Conservation (phyloP, 2,113 vertebrate genomes). For the Canis aureus region DNA sequence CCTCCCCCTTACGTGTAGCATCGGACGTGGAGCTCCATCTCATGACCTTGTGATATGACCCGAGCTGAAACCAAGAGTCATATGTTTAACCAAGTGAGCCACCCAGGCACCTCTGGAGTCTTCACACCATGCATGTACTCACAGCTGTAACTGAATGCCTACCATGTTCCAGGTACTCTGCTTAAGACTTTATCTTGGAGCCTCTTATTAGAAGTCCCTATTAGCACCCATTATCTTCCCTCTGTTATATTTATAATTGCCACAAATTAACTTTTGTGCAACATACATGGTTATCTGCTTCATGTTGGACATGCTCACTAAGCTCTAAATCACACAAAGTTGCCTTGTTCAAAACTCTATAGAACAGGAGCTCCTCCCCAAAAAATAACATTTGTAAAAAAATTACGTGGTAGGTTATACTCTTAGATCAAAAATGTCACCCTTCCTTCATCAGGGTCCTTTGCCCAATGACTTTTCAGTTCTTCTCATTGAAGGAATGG, state of each 20-base stretch:
- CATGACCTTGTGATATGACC: neutral
- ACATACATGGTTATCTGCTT: neutral
- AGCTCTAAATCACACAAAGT: neutral
- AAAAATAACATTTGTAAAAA: neutral
- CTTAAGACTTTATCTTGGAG: neutral
- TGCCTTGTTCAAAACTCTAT: neutral
- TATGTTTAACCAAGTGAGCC: neutral
- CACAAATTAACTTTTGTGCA: neutral
- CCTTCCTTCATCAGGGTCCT: neutral
- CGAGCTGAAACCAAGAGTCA: neutral
- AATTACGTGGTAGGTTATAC: neutral
- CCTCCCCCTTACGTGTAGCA: neutral
- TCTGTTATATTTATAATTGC: neutral
- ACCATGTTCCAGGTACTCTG: neutral
- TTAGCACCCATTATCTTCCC: neutral
- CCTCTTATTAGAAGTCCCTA: neutral
- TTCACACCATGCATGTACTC: rapidly evolving
- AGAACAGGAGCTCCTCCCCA: neutral
- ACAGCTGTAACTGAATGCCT: neutral
- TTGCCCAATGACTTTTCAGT: neutral
- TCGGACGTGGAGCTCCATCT: neutral
- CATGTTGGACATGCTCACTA: neutral
- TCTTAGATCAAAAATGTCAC: neutral
- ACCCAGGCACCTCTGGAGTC: neutral
- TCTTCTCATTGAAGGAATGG: neutral